phyloP scores from a whole-genome alignment of 1,140 invertebrate genomes.

The Rhagoletis zephyria region DNA sequence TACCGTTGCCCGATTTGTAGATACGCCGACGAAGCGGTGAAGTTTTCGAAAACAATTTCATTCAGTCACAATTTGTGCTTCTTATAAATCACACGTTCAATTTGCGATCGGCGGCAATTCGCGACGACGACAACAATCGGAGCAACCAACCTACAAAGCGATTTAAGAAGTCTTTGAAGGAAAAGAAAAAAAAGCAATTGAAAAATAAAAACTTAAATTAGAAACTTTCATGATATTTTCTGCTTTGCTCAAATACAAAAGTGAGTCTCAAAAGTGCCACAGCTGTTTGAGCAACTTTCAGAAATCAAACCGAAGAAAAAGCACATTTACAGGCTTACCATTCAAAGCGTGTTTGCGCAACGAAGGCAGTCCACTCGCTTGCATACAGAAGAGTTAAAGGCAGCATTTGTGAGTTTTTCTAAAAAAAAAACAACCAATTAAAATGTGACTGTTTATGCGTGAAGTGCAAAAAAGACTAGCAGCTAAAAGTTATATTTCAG shows the following conservation, averaged over 20 bases:
- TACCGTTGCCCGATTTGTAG: background rate
- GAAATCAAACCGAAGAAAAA: background rate
- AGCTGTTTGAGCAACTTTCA: background rate
- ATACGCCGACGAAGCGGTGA: background rate
- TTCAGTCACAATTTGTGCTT: slow-evolving; percentile 59
- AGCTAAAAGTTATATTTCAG: slow-evolving; percentile 15
- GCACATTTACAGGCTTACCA: background rate
- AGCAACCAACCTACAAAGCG: background rate
- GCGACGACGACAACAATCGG: background rate
- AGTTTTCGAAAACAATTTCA: slow-evolving; percentile 51
- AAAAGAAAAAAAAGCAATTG: too few species aligned
- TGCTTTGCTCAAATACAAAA: too few species aligned
- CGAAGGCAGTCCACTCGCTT: background rate
- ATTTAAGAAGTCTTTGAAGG: background rate
- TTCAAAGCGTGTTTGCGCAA: slow-evolving; percentile 12
- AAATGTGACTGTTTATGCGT: slow-evolving; percentile 20
- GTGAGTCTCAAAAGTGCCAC: background rate
- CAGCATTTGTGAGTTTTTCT: background rate
- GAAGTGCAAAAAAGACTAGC: background rate
- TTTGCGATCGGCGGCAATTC: slow-evolving; percentile 14
- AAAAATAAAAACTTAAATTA: too few species aligned
- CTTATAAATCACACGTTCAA: slow-evolving; percentile 55
- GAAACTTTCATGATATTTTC: too few species aligned
- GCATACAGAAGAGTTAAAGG: background rate
- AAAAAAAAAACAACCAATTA: background rate